Percentiles rank a stretch among this genome's conserved stretches.
Evolutionary conservation across 1,140 invertebrate genomes (phyloP).

Genomic region (Drosophila elegans): DNA sequence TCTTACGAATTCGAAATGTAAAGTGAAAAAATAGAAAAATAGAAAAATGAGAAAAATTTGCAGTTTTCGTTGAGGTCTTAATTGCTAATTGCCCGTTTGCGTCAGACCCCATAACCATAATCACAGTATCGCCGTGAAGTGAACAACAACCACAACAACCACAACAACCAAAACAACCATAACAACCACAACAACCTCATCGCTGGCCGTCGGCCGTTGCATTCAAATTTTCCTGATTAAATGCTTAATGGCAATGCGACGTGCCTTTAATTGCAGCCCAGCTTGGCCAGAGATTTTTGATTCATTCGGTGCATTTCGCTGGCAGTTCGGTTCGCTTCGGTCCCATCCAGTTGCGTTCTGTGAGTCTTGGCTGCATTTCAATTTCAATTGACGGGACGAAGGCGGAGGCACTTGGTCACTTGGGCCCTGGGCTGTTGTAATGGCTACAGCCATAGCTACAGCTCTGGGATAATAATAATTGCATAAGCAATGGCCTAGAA

Average conservation of each 20-base stretch:
- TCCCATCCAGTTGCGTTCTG: constrained; percentile 16
- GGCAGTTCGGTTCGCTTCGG: constrained; percentile 11
- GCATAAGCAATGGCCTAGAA: constrained; percentile 40
- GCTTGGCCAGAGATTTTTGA: neutral
- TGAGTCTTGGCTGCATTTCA: constrained; percentile 63
- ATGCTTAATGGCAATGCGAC: constrained; percentile 75
- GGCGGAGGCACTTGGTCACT: no score
- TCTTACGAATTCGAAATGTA: constrained; percentile 18
- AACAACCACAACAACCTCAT: constrained; percentile 15
- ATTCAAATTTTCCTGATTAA: constrained; percentile 82
- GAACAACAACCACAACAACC: no score
- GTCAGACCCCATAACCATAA: constrained; percentile 42
- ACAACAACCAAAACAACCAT: no score
- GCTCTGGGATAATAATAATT: constrained; percentile 23
- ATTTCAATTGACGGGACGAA: constrained; percentile 52
- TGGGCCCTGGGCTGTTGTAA: no score
- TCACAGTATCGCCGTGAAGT: constrained; percentile 1
- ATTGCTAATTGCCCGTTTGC: constrained; percentile 80
- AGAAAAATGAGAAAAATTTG: constrained; percentile 12
- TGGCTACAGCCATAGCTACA: neutral
- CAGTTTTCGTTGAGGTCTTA: constrained; percentile 52
- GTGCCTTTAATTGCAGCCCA: constrained; percentile 71
- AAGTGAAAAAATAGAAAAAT: neutral
- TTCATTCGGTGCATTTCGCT: neutral
- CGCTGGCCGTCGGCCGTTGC: constrained; percentile 48